Evolutionary conservation across 2,888 invertebrate species (phyloP), one percentile per base, ranked within the genome.

Genomic region (Stegophylla sp.): DNA sequence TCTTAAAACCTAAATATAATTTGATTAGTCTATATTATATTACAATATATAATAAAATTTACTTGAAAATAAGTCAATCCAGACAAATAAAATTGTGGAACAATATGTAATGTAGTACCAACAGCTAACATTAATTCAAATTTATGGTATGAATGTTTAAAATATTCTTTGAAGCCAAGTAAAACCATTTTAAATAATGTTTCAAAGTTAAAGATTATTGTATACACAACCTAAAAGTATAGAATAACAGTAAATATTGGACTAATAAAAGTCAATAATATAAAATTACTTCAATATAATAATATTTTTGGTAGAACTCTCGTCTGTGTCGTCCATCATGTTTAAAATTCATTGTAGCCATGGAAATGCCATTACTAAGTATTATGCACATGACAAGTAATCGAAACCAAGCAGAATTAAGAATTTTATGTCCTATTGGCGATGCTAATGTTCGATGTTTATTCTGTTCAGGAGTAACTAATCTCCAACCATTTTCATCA

Each of bases 171-270:
- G 89, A 97, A 94, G 3, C 98, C 98, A 72, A 98, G 89, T 86
- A 98, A 98, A 93, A 97, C 97, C 84, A 99, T 94, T 88, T 99
- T 99, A 86, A 99, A 95, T 51, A 97, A 86, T 0, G 96, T 95
- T 88, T 99, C 99, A 83, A 98, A 88, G 86, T 97, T 94, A 86
- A 99, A 91, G 84, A 99, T 91, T 82, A 96, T 91, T 0, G 99
- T 99, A 86, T 99, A 99, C 1, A 94, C 94, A 83, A 97, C 92
- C 91, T 93, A 87, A 82, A 88, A 88, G 83, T 59, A 69, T 72
- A 73, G 56, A 48, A 67, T 48, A n/a, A 66, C 41, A 67, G 13
- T 45, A 56, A 73, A 41, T 15, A 75, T n/a, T 64, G 0, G 20
- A 43, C 41, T 28, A 77, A 79, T 17, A 7, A 73, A 64, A 48